These are phyloP conservation scores for Plusia festucae DNA, from an alignment of 2,888 invertebrate species.

Conservation along the genomic window DNA sequence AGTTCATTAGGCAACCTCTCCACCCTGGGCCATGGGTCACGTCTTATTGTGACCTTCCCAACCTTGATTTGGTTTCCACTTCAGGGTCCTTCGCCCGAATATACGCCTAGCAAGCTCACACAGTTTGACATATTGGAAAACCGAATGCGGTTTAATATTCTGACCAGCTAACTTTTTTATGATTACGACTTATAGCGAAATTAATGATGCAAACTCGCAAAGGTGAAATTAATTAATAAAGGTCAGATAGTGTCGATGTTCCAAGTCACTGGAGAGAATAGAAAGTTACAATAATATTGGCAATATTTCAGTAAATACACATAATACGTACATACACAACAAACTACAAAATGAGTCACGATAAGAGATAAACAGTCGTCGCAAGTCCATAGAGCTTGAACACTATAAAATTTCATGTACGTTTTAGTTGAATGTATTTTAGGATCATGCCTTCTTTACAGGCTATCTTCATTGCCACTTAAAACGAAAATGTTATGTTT, in stretches of 20 bases:
- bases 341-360: constrained; percentile 87
- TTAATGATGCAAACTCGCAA: constrained; percentile 52
- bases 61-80: constrained; percentile 96
- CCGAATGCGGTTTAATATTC: constrained; percentile 67
- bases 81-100: constrained; percentile 90
- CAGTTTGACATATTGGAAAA: constrained; percentile 75
- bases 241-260: constrained; percentile 80
- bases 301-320: constrained; percentile 85
- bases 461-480: constrained; percentile 34
- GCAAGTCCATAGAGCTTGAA: constrained; percentile 85
- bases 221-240: constrained; percentile 66
- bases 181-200: constrained; percentile 49
- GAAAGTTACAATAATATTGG: constrained; percentile 79
- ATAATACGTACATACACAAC: constrained; percentile 88
- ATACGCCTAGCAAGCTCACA: constrained; percentile 79
- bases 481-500: constrained; percentile 26
- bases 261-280: constrained; percentile 83
- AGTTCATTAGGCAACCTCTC: constrained; percentile 73
- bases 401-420: constrained; percentile 34
- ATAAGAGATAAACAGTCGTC: constrained; percentile 85
- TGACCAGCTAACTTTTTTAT: constrained; percentile 47
- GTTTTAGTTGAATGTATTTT: constrained; percentile 38
- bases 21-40: constrained; percentile 90
- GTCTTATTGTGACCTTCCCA: constrained; percentile 93
- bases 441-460: constrained; percentile 21